phyloP scores from a whole-genome alignment of 2,113 vertebrate species.

The Symphodus melops region DNA sequence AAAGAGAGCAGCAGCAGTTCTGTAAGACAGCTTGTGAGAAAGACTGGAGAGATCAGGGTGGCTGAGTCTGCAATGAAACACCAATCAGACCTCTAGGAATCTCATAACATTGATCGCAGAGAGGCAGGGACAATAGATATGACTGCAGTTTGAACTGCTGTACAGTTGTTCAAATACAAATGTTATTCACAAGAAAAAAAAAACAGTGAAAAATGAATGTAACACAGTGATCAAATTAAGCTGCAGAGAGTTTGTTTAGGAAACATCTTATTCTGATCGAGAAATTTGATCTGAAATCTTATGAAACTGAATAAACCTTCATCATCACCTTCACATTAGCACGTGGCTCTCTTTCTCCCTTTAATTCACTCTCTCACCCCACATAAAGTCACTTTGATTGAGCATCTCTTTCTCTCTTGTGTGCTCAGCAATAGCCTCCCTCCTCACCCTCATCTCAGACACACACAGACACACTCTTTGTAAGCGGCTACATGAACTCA shows the following conservation, averaged over 20 bases:
- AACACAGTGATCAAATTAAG: neutral
- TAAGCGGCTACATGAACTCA: constrained; percentile 43
- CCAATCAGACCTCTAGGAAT: constrained; percentile 31
- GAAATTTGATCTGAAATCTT: neutral
- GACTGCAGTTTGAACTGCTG: neutral
- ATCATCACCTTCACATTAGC: constrained; percentile 23
- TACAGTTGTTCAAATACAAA: neutral
- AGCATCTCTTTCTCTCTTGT: constrained; percentile 75
- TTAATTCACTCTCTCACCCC: constrained; percentile 44
- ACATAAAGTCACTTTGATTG: constrained; percentile 72
- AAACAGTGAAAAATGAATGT: neutral
- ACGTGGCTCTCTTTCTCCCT: constrained; percentile 15
- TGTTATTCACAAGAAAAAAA: neutral
- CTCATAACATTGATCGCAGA: constrained; percentile 30
- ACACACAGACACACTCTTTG: constrained; percentile 25
- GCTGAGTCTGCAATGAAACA: constrained; percentile 46
- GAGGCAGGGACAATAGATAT: neutral
- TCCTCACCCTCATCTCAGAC: constrained; percentile 26
- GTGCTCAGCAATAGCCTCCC: constrained; percentile 72
- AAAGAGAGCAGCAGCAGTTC: constrained; percentile 42
- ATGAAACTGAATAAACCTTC: constrained; percentile 1
- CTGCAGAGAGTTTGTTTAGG: neutral
- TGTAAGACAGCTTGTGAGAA: constrained; percentile 33
- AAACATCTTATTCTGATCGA: neutral
- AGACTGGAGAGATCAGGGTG: constrained; percentile 32